Conservation (phyloP, 2,888 invertebrate species). For the Andrena dorsata region DNA sequence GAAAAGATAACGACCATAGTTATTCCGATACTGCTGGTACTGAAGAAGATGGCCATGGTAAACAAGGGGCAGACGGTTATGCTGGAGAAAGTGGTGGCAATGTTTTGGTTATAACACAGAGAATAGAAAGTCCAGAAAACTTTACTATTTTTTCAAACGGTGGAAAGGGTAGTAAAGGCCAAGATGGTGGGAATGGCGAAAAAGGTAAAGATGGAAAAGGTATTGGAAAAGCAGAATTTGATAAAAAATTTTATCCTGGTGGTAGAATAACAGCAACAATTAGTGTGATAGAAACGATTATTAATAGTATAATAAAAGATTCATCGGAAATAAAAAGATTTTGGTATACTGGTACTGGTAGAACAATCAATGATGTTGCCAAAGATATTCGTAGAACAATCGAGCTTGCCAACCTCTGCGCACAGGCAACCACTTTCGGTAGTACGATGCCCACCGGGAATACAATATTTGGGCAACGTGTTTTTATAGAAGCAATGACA, state of each 20-base stretch:
- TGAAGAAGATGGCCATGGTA: slow-evolving; percentile 63
- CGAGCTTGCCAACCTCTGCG: too few species aligned
- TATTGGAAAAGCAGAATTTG: neutral
- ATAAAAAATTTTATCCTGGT: slow-evolving; percentile 6
- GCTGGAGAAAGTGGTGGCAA: slow-evolving; percentile 77
- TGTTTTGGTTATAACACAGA: slow-evolving; percentile 63
- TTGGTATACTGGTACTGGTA: neutral
- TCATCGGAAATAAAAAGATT: neutral
- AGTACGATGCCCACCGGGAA: too few species aligned
- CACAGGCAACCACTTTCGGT: too few species aligned
- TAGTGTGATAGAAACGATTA: neutral
- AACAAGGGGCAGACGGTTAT: slow-evolving; percentile 68
- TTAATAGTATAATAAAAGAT: neutral
- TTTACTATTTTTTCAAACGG: slow-evolving; percentile 72
- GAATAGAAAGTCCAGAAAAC: slow-evolving; percentile 63
- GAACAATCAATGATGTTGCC: neutral
- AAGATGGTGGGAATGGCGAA: slow-evolving; percentile 74
- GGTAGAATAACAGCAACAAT: neutral
- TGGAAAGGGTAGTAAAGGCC: slow-evolving; percentile 73
- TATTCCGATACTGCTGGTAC: slow-evolving; percentile 53
- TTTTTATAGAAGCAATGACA: slow-evolving; percentile 22
- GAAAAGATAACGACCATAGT: slow-evolving; percentile 15
- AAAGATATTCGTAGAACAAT: neutral
- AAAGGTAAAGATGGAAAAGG: slow-evolving; percentile 65
- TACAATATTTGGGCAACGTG: neutral